A percentile compares a stretch with the other conserved stretches of the same genome.
These are phyloP conservation scores for Megastigmus dorsalis DNA, from an alignment of 2,888 invertebrate species.

Conservation along the genomic window DNA sequence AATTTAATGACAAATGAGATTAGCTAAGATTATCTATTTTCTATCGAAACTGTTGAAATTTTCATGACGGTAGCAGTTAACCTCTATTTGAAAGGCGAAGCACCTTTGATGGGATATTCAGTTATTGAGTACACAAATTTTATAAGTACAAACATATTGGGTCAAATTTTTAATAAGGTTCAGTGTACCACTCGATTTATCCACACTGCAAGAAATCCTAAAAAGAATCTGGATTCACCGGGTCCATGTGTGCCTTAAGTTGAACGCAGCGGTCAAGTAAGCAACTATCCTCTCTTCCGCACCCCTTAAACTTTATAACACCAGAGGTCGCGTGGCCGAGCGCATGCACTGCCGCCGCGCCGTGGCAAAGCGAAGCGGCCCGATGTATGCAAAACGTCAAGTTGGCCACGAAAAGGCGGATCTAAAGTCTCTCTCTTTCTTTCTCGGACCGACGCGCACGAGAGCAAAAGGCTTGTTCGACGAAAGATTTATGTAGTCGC, in stretches of 20 bases:
- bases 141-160: neutral
- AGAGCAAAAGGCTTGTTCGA: slow-evolving; percentile 33
- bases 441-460: no score
- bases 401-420: slow-evolving; percentile 39
- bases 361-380: neutral
- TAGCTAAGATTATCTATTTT: no score
- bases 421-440: slow-evolving; percentile 49
- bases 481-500: slow-evolving; percentile 44
- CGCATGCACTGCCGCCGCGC: neutral
- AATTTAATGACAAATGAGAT: no score
- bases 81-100: no score
- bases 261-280: neutral
- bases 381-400: slow-evolving; percentile 47
- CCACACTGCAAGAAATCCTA: neutral
- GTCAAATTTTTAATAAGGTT: neutral
- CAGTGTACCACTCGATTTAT: neutral
- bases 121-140: no score
- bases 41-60: no score
- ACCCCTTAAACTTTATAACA: slow-evolving; percentile 23
- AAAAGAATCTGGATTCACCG: neutral
- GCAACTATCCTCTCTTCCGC: neutral
- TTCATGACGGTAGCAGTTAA: no score
- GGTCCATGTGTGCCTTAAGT: neutral
- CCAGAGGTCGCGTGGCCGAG: slow-evolving; percentile 1
- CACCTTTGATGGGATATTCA: no score